Percentiles rank a stretch among this genome's conserved stretches.
Conservation (phyloP, 2,113 vertebrate genomes). For the Dromiciops gliroides region DNA sequence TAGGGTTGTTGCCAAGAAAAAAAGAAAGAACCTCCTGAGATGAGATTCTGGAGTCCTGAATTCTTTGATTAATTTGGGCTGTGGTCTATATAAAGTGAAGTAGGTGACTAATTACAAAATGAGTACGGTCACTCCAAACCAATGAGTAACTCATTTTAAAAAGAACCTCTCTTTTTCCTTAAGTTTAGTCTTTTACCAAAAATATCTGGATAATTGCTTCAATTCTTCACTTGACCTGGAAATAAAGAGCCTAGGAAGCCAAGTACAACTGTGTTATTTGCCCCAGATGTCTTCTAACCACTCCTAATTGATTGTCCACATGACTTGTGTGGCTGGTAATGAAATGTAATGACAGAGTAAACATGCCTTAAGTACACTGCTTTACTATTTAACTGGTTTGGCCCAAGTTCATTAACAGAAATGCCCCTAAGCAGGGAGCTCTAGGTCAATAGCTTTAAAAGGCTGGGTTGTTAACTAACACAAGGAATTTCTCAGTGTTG, state of each 20-base stretch:
- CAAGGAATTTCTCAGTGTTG: not conserved
- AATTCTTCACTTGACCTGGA: not conserved
- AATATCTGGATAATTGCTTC: not conserved
- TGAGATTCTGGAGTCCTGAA: not conserved
- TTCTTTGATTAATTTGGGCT: not conserved
- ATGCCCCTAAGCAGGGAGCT: not conserved
- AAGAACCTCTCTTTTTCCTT: not conserved
- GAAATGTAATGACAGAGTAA: constrained; percentile 21
- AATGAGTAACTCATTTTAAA: not conserved
- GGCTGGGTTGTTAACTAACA: constrained; percentile 40
- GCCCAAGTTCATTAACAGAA: constrained; percentile 19
- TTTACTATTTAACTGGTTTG: constrained; percentile 42
- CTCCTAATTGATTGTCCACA: constrained; percentile 30
- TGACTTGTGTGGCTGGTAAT: constrained; percentile 18
- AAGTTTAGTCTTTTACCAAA: not conserved
- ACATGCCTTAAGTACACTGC: constrained; percentile 11
- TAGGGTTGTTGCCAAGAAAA: not conserved
- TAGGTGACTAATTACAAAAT: not conserved
- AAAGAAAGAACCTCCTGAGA: not conserved
- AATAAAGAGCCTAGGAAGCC: not conserved
- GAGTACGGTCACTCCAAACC: not conserved
- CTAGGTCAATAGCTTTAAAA: constrained; percentile 54
- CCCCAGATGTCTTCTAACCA: constrained; percentile 29
- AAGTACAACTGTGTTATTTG: constrained; percentile 20
- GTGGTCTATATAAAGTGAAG: not conserved